Evolutionary conservation across 2,797 vertebrate species (phyloP).

Genomic region (Bryconaethiops microstoma): DNA sequence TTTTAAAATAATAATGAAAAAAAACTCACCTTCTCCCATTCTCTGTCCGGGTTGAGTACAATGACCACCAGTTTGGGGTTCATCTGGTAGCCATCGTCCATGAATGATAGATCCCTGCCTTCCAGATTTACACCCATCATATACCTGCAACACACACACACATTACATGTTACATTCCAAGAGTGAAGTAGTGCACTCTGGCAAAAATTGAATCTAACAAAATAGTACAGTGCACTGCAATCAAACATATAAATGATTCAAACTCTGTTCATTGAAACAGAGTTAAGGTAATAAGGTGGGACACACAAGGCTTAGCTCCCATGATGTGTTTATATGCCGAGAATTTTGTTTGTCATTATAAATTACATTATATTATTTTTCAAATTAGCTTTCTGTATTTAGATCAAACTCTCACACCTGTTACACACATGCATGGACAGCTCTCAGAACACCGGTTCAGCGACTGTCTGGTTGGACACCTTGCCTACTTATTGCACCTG

Average conservation of each 20-base stretch:
- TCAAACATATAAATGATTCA: not conserved
- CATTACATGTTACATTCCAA: not conserved
- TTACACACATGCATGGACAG: not conserved
- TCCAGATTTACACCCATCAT: conserved; percentile 96
- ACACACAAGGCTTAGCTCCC: not conserved
- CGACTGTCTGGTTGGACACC: not conserved
- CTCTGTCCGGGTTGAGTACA: conserved; percentile 89
- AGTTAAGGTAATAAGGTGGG: not conserved
- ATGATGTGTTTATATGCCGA: no score
- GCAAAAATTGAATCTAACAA: no score
- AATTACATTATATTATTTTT: not conserved
- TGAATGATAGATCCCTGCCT: conserved; percentile 94
- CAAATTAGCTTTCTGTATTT: not conserved
- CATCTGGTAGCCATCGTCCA: conserved; percentile 94
- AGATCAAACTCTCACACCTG: not conserved
- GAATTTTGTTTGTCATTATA: not conserved
- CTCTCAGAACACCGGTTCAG: not conserved
- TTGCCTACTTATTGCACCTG: not conserved
- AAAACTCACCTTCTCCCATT: conserved; percentile 93
- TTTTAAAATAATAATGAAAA: conserved; percentile 19
- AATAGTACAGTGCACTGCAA: not conserved
- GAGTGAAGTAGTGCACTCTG: not conserved
- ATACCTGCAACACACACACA: conserved; percentile 78
- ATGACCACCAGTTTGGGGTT: conserved; percentile 95
- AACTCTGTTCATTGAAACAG: no score